Conservation (phyloP, 2,888 invertebrate species). For the Parapristionchus giblindavisi region DNA sequence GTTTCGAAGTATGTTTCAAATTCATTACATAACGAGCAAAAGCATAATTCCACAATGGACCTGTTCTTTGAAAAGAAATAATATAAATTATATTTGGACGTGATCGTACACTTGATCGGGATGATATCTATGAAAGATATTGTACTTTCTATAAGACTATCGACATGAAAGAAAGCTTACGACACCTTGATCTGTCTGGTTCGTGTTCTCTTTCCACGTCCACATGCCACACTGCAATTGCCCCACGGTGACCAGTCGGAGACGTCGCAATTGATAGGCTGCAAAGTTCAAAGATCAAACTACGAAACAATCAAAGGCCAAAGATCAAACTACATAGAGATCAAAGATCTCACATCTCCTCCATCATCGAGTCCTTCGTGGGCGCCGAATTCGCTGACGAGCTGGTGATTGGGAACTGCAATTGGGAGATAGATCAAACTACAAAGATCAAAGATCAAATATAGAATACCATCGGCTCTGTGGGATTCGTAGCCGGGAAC, state of each 20-base stretch:
- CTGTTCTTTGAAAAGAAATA: no score
- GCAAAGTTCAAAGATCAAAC: no score
- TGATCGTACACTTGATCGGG: no score
- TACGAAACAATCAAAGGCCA: no score
- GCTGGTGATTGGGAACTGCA: conserved; percentile 65
- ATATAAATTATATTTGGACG: no score
- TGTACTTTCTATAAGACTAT: no score
- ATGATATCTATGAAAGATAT: no score
- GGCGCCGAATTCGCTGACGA: conserved; percentile 62
- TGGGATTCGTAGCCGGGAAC: conserved; percentile 64
- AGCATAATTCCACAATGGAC: no score
- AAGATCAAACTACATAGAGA: no score
- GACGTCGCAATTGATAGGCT: conserved; percentile 77
- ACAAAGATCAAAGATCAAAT: not conserved
- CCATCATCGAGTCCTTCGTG: conserved; percentile 56
- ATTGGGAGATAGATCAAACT: not conserved
- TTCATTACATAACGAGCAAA: no score
- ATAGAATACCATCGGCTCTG: conserved; percentile 55
- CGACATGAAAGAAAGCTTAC: no score
- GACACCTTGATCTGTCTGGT: conserved; percentile 62
- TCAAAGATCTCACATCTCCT: conserved; percentile 49
- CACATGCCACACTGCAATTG: conserved; percentile 84
- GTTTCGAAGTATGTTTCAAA: no score
- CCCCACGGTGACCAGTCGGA: conserved; percentile 82
- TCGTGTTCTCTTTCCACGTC: conserved; percentile 77